These are phyloP conservation scores for Neomonachus schauinslandi DNA, from an alignment of 2,113 vertebrate species.

Conservation along the genomic window DNA sequence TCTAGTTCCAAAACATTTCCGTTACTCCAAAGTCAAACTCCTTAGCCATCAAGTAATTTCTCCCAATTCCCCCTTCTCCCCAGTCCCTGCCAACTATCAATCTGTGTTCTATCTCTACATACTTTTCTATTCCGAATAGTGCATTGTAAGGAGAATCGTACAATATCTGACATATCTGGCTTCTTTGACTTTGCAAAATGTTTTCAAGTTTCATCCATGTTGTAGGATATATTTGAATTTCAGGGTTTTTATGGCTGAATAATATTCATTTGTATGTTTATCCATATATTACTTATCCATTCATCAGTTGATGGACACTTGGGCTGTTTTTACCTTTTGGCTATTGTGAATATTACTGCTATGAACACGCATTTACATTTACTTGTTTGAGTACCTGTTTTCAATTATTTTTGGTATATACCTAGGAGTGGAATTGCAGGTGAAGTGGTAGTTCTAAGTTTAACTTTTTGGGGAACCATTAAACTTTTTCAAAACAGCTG, in stretches of 20 bases:
- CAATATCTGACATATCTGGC: background rate
- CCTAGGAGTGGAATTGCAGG: background rate
- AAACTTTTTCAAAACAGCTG: background rate
- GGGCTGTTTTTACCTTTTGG: background rate
- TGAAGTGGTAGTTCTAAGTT: background rate
- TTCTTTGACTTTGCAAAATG: background rate
- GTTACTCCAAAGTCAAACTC: background rate
- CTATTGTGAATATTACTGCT: background rate
- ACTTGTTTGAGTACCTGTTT: background rate
- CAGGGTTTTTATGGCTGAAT: background rate
- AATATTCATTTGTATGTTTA: background rate
- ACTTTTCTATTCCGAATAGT: background rate
- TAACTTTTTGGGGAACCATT: background rate
- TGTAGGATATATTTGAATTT: background rate
- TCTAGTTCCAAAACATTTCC: background rate
- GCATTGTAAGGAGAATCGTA: background rate
- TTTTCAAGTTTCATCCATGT: background rate
- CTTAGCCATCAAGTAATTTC: background rate
- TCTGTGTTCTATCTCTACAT: background rate
- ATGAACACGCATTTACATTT: background rate
- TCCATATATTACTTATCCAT: background rate
- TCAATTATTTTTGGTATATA: background rate
- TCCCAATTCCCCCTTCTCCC: background rate
- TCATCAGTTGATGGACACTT: background rate
- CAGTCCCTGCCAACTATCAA: background rate